Base-by-base conservation (phyloP, 2,113 vertebrate genomes). In the Sula dactylatra region DNA sequence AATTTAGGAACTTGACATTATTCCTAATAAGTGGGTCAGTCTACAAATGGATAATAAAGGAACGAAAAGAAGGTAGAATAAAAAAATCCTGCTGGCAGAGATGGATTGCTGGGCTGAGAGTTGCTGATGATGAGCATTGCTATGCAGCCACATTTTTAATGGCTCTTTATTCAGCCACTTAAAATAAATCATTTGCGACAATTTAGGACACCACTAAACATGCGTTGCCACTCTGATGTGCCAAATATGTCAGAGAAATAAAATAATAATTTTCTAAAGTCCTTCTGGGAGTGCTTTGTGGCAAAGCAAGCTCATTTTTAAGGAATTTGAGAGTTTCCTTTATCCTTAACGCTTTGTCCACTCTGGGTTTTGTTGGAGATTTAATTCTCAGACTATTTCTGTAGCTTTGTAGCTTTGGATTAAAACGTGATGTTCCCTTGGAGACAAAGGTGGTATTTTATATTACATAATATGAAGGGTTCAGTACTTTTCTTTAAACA, bases 401-500 rank as follows among this genome's bases (percentile, higher is more conserved):
- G 94, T 62, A 92, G 66, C 36, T 86, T 38, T 74, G 58, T 83
- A 77, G 67, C 42, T 69, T 36, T 76, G 85, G 71, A 87, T 96
- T 93, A 81, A 95, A 95, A 91, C 89, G 88, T 34, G 79, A 44
- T 80, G 92, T 93, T 96, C 65, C 89, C 73, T 67, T 73, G 91
- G 91, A 96, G 95, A 87, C 85, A 85, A 69, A 77, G 49, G 55
- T 78, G 83, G n/a, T 69, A 47, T 79, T 96, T 94, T 66, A 45
- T 58, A 79, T 90, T 86, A 13, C 12, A 34, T 85, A 83, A 91
- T 49, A 19, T 9, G 34, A 56, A 38, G 45, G 64, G 38, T 58
- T 90, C 9, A 11, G 62, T 76, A 4, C 38, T 58, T 55, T 80
- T 59, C 55, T 67, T 73, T 29, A 67, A 95, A 70, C 61, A 91